Conservation (phyloP, 2,797 vertebrate species). For the Echeneis naucrates region DNA sequence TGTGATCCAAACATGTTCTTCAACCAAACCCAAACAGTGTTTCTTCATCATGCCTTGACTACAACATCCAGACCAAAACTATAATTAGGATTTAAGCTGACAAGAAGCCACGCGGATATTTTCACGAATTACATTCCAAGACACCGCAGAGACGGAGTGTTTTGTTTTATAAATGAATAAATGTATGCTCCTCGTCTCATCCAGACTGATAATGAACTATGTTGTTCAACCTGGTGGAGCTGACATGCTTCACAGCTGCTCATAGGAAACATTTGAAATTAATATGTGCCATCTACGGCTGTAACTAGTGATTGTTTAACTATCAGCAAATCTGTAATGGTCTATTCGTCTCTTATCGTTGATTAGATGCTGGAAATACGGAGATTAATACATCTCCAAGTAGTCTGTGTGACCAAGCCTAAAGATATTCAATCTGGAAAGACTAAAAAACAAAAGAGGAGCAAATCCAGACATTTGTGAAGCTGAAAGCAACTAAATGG, state of each 20-base stretch:
- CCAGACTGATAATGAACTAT: not conserved
- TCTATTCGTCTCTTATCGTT: not conserved
- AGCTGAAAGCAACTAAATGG: too few species aligned
- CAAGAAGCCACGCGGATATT: slow-evolving; percentile 5
- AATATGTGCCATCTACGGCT: fast-evolving
- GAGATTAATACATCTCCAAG: not conserved
- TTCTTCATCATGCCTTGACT: slow-evolving; percentile 4
- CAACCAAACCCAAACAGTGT: slow-evolving; percentile 16
- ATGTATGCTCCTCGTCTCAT: not conserved
- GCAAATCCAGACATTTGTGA: too few species aligned
- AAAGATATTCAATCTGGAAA: not conserved
- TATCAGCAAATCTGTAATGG: not conserved
- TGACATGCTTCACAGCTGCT: not conserved
- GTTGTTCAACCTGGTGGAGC: not conserved
- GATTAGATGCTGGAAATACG: not conserved
- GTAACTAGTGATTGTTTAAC: not conserved
- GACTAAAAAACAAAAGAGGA: too few species aligned
- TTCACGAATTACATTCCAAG: slow-evolving; percentile 1
- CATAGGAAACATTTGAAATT: not conserved
- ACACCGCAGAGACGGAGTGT: not conserved
- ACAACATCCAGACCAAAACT: not conserved
- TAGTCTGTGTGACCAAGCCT: not conserved
- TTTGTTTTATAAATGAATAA: slow-evolving; percentile 30
- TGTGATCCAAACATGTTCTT: slow-evolving; percentile 15
- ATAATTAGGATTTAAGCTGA: slow-evolving; percentile 21